Conservation (phyloP, 2,113 vertebrate species). For the Pristiophorus japonicus region DNA sequence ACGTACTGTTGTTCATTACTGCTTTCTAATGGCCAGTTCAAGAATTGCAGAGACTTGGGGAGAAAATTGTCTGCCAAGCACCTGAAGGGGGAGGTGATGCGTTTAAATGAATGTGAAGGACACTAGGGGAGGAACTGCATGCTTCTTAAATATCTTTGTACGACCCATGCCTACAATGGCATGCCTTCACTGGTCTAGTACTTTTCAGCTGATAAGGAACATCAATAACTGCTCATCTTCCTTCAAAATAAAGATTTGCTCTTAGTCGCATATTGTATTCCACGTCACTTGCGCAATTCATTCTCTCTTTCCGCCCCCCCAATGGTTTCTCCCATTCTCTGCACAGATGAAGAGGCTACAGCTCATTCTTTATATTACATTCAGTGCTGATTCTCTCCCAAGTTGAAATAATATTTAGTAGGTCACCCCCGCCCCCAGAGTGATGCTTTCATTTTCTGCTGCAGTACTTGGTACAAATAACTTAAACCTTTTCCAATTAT, state of each 20-base stretch:
- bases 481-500: neutral
- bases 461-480: neutral
- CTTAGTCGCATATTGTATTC: neutral
- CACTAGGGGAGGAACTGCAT: neutral
- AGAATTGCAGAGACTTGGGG: neutral
- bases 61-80: neutral
- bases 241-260: neutral
- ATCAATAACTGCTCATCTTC: neutral
- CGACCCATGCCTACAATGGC: neutral
- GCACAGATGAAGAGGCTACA: neutral
- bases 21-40: neutral
- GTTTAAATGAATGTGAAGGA: neutral
- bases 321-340: neutral
- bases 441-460: neutral
- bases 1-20: neutral
- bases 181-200: neutral
- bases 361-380: neutral
- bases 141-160: neutral
- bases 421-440: neutral
- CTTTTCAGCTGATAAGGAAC: neutral
- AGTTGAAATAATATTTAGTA: no score
- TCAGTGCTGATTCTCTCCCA: neutral
- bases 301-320: no score
- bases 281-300: neutral
- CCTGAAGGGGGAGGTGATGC: neutral